phyloP scores from a whole-genome alignment of 92 coral and sea anemone genomes.

The Scolanthus callimorphus region DNA sequence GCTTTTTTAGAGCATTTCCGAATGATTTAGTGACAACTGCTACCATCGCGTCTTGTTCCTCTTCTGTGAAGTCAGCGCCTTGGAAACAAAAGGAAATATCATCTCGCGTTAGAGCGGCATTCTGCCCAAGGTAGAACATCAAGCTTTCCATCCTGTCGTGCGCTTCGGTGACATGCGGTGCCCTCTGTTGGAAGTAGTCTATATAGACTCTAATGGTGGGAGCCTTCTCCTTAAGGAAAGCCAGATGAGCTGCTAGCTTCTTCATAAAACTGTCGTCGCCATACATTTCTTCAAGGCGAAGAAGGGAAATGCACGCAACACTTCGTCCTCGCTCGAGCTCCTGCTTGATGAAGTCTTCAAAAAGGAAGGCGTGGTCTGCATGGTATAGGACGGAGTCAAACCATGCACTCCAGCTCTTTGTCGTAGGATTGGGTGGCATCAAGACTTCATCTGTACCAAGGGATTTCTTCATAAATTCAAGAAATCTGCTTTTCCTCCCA shows the following conservation, averaged over 20 bases:
- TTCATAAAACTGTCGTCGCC: conserved; percentile 34
- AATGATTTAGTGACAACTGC: conserved; percentile 16
- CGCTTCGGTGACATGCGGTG: conserved; percentile 44
- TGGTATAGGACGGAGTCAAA: conserved; percentile 40
- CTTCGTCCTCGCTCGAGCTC: conserved; percentile 22
- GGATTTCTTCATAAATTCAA: conserved; percentile 18
- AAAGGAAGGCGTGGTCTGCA: conserved; percentile 22
- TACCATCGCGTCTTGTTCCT: conserved; percentile 24
- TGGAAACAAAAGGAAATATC: conserved; percentile 37
- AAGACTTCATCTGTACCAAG: conserved; percentile 3
- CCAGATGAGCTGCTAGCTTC: conserved; percentile 36
- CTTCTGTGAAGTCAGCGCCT: conserved; percentile 9
- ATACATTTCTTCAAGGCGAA: conserved; percentile 44
- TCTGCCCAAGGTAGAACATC: conserved; percentile 26
- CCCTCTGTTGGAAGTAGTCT: conserved; percentile 34
- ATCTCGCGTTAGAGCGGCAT: conserved; percentile 24
- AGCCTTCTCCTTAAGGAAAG: conserved; percentile 41
- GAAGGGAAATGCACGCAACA: conserved; percentile 31
- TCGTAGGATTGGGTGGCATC: conserved; percentile 61
- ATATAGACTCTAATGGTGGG: conserved; percentile 42
- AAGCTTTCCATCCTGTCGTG: conserved; percentile 35
- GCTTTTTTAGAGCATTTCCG: conserved; percentile 30
- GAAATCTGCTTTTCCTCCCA: conserved; percentile 54
- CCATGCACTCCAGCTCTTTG: conserved; percentile 53
- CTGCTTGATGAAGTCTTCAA: conserved; percentile 25